Percentiles rank a stretch among this genome's conserved stretches.
Evolutionary conservation across 2,797 vertebrate genomes (phyloP).

Genomic region (Cephalopachus bancanus): DNA sequence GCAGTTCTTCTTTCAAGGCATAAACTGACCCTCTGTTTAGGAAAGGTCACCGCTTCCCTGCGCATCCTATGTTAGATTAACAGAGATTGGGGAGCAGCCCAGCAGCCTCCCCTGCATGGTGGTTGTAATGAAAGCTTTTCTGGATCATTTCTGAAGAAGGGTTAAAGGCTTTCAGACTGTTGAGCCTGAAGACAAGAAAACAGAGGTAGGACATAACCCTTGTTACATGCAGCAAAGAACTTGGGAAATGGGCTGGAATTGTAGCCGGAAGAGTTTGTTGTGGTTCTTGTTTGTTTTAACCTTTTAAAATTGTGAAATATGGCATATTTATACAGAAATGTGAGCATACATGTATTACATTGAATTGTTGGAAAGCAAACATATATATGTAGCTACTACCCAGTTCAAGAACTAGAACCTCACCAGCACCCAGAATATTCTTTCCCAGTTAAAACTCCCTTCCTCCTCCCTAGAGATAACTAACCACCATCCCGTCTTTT

Average conservation of each 20-base stretch:
- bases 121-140: not conserved
- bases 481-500: not conserved
- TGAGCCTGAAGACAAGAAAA: not conserved
- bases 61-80: not conserved
- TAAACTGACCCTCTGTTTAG: slow-evolving; percentile 24
- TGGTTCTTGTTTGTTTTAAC: not conserved
- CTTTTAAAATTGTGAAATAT: not conserved
- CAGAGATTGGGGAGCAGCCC: not conserved
- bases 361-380: not conserved
- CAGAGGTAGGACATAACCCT: slow-evolving; percentile 40
- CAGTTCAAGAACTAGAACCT: not conserved
- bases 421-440: not conserved
- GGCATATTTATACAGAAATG: not conserved
- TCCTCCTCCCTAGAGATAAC: not conserved
- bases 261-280: not conserved
- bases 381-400: not conserved
- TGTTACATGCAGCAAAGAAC: not conserved
- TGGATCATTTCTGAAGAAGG: not conserved
- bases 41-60: not conserved
- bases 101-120: not conserved
- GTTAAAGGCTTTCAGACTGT: not conserved
- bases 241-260: not conserved
- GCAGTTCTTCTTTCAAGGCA: slow-evolving; percentile 22
- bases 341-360: not conserved
- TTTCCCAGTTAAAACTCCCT: not conserved